Conservation (phyloP, 2,797 vertebrate species). For the Clarias laeviceps region DNA sequence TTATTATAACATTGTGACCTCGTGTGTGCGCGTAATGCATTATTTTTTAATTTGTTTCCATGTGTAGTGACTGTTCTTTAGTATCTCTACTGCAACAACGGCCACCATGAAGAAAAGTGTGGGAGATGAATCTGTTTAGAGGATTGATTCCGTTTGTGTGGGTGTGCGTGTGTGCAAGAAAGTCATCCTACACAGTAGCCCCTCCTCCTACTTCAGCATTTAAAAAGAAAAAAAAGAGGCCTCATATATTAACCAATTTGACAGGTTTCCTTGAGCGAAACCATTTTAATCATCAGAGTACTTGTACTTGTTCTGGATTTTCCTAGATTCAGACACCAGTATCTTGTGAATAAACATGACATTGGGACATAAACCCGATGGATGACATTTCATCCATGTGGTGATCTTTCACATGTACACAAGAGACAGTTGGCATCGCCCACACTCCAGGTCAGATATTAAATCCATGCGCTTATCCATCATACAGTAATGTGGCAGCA, state of each 20-base stretch:
- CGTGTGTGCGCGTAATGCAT: too few relatives aligned
- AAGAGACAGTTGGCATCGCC: neutral
- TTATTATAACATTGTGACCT: too few relatives aligned
- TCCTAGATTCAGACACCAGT: neutral
- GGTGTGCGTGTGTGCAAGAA: too few relatives aligned
- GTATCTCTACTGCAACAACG: too few relatives aligned
- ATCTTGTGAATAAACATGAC: neutral
- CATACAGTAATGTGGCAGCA: neutral
- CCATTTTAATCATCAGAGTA: neutral
- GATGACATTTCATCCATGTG: neutral
- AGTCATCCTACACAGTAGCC: too few relatives aligned
- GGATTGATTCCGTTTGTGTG: too few relatives aligned
- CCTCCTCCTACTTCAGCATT: too few relatives aligned
- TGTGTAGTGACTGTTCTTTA: too few relatives aligned
- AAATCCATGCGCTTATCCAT: neutral
- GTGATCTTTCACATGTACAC: neutral
- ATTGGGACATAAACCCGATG: neutral
- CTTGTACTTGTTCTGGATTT: neutral
- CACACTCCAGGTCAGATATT: neutral
- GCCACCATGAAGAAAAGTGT: too few relatives aligned
- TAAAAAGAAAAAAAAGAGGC: neutral
- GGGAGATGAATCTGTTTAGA: too few relatives aligned
- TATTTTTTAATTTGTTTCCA: too few relatives aligned
- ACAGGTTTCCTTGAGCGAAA: neutral
- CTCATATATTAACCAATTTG: neutral